A percentile compares a stretch with the other conserved stretches of the same genome.
These are phyloP conservation scores for Mus minutoides DNA, from an alignment of 2,797 vertebrate species.

Conservation along the genomic window DNA sequence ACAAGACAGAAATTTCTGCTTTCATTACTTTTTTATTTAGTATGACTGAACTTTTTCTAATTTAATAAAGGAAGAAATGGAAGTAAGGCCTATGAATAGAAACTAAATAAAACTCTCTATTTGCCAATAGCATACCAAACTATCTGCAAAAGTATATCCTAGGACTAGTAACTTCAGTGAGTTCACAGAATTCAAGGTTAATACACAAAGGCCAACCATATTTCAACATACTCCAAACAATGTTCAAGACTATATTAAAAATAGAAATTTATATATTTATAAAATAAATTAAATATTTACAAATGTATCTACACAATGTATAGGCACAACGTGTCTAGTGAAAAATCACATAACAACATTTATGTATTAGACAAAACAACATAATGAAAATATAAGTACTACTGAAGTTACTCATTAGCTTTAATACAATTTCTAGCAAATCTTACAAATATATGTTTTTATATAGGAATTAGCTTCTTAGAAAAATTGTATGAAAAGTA, in stretches of 20 bases:
- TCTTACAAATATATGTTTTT: background rate
- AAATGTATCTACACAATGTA: background rate
- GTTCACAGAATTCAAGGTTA: background rate
- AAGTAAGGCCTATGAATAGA: background rate
- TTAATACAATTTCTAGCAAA: conserved; percentile 8
- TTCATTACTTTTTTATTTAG: conserved; percentile 25
- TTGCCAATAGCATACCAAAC: background rate
- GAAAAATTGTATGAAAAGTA: conserved; percentile 28
- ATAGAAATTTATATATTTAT: background rate
- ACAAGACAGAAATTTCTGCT: background rate
- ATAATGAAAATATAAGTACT: background rate
- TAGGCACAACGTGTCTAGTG: background rate
- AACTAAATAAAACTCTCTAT: background rate
- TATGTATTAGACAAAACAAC: background rate
- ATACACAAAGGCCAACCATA: background rate
- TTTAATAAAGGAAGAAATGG: background rate
- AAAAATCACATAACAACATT: conserved; percentile 16
- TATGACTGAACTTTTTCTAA: background rate
- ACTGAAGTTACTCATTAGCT: background rate
- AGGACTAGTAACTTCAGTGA: background rate
- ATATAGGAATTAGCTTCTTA: background rate
- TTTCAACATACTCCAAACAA: background rate
- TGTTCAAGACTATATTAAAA: background rate
- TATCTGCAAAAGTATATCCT: background rate
- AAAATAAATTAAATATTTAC: conserved; percentile 23